A percentile compares a stretch with the other conserved stretches of the same genome.
phyloP scores from a whole-genome alignment of 2,797 vertebrate genomes.

The Megaceryle alcyon region DNA sequence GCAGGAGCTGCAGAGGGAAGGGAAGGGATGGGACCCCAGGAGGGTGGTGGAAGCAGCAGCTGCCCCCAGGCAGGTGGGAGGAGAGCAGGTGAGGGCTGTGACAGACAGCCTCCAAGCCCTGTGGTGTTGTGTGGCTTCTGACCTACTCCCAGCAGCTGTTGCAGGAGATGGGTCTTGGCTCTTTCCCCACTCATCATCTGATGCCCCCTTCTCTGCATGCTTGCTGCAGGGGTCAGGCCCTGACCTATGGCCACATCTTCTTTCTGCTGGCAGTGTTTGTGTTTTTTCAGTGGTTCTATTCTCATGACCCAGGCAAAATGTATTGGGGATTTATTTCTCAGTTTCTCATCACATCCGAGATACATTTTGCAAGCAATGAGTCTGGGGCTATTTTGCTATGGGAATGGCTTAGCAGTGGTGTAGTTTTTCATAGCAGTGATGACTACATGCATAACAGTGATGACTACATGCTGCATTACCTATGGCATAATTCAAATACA shows the following conservation, averaged over 20 bases:
- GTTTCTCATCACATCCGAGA: neutral
- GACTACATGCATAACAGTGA: neutral
- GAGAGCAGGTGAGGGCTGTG: neutral
- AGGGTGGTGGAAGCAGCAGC: neutral
- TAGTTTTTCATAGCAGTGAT: neutral
- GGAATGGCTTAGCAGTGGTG: neutral
- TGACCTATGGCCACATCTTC: neutral
- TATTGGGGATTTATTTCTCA: neutral
- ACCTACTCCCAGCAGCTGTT: neutral
- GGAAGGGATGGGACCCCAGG: neutral
- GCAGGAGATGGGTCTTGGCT: neutral
- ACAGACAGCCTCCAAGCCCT: fast-evolving
- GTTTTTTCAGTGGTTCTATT: neutral
- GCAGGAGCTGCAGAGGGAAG: neutral
- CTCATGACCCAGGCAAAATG: neutral
- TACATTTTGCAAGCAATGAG: neutral
- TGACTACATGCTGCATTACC: neutral
- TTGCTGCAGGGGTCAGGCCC: neutral
- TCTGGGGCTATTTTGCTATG: neutral
- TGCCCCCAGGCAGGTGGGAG: neutral
- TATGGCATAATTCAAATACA: neutral
- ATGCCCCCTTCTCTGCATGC: fast-evolving
- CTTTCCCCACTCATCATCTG: fast-evolving
- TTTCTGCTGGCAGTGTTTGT: neutral
- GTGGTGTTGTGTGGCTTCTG: fast-evolving